These are phyloP conservation scores for Rhizoglyphus robini DNA, from an alignment of 1,140 invertebrate genomes.

Conservation along the genomic window DNA sequence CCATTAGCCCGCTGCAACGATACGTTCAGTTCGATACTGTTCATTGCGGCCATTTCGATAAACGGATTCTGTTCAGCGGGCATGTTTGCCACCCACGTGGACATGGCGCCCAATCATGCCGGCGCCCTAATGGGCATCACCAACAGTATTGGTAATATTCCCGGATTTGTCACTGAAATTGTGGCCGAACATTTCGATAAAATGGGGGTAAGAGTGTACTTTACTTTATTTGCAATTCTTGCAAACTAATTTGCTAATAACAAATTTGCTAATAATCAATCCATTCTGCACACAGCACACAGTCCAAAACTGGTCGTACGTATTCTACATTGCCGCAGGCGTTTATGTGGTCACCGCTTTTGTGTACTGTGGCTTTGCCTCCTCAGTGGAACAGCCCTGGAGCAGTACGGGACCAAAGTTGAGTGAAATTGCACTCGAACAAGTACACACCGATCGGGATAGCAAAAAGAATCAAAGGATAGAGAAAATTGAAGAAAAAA, in stretches of 20 bases:
- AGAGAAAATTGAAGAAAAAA: no score
- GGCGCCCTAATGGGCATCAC: constrained; percentile 31
- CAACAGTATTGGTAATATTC: constrained; percentile 30
- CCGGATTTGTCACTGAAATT: constrained; percentile 29
- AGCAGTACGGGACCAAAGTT: no score
- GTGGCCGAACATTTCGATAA: constrained; percentile 26
- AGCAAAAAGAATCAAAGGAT: no score
- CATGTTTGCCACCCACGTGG: constrained; percentile 23
- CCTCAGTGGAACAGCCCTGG: constrained; percentile 25
- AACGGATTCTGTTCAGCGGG: constrained; percentile 23
- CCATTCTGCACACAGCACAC: no score
- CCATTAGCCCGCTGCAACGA: constrained; percentile 51
- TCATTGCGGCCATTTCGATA: constrained; percentile 24
- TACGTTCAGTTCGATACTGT: constrained; percentile 2
- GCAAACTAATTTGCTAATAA: constrained; percentile 15
- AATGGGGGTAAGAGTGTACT: constrained; percentile 32
- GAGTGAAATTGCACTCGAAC: no score
- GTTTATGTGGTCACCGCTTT: constrained; percentile 59
- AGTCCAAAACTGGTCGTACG: constrained; percentile 60
- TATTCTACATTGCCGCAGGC: constrained; percentile 63
- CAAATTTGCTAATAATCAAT: no score
- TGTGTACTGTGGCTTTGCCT: constrained; percentile 42
- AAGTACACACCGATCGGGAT: no score
- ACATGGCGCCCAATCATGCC: constrained; percentile 25
- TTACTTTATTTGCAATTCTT: no score